A percentile compares a stretch with the other conserved stretches of the same genome.
phyloP scores from a whole-genome alignment of 2,113 vertebrate genomes.

The Chaetura pelagica region DNA sequence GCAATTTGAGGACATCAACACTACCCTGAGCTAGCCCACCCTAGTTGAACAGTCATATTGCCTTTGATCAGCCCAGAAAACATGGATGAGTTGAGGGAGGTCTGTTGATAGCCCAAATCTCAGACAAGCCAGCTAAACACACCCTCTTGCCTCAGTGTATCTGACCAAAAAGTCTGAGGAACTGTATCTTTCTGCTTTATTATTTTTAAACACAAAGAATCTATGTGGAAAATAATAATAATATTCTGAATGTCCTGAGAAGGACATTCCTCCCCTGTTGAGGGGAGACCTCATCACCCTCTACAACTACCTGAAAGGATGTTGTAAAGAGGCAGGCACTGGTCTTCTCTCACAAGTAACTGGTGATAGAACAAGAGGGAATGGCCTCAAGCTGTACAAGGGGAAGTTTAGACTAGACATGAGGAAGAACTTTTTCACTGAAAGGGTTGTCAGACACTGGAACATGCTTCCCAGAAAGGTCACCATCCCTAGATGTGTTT shows the following conservation, averaged over 20 bases:
- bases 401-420: too few relatives aligned
- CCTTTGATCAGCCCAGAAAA: background rate
- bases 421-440: too few relatives aligned
- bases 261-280: too few relatives aligned
- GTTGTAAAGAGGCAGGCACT: too few relatives aligned
- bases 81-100: background rate
- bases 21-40: slow-evolving; percentile 10
- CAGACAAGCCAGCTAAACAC: background rate
- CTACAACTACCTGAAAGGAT: too few relatives aligned
- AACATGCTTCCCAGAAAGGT: too few relatives aligned
- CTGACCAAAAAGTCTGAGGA: background rate
- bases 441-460: too few relatives aligned
- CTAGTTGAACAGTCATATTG: background rate
- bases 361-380: too few relatives aligned
- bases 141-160: background rate
- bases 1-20: slow-evolving; percentile 40
- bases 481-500: too few relatives aligned
- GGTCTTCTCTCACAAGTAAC: too few relatives aligned
- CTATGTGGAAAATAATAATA: background rate
- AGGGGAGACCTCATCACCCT: too few relatives aligned
- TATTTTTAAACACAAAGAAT: background rate
- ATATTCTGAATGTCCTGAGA: background rate
- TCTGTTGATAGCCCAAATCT: background rate
- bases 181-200: background rate
- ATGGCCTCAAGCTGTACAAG: too few relatives aligned